Evolutionary conservation across 92 coral and sea anemone genomes (phyloP).

Genomic region (Pocillopora meandrina): DNA sequence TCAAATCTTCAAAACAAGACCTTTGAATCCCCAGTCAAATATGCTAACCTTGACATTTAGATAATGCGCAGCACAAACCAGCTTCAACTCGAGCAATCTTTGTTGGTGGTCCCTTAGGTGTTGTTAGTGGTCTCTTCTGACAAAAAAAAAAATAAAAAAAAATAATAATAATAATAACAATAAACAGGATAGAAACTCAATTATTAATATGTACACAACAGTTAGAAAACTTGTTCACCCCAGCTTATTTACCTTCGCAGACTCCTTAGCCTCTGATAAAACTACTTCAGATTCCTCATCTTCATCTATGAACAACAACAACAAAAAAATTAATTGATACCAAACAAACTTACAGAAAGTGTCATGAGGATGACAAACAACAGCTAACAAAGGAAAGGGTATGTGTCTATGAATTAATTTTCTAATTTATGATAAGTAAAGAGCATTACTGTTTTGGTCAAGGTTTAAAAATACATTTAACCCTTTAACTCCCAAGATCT

Average conservation of each 20-base stretch:
- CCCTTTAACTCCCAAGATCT: too few species aligned
- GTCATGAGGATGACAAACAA: too few species aligned
- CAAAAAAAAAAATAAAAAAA: neutral
- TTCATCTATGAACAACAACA: neutral
- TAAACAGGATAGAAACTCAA: neutral
- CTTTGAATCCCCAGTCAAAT: too few species aligned
- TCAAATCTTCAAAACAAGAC: too few species aligned
- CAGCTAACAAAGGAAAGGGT: too few species aligned
- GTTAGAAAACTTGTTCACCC: neutral
- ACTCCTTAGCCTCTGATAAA: conserved; percentile 9
- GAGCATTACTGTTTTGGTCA: too few species aligned
- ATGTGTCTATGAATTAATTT: too few species aligned
- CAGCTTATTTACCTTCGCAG: conserved; percentile 11
- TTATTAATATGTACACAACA: too few species aligned
- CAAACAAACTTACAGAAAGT: neutral
- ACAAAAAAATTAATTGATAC: neutral
- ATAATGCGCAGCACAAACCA: conserved; percentile 15
- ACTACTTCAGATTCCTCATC: neutral
- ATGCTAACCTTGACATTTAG: too few species aligned
- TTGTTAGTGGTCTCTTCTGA: conserved; percentile 63
- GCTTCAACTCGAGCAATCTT: conserved; percentile 48
- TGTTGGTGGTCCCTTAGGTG: conserved; percentile 65
- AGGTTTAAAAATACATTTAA: too few species aligned
- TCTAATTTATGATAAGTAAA: too few species aligned
- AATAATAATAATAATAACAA: neutral